These are phyloP conservation scores for Emydura subglobosa DNA, from an alignment of 2,113 vertebrate species.

Conservation along the genomic window DNA sequence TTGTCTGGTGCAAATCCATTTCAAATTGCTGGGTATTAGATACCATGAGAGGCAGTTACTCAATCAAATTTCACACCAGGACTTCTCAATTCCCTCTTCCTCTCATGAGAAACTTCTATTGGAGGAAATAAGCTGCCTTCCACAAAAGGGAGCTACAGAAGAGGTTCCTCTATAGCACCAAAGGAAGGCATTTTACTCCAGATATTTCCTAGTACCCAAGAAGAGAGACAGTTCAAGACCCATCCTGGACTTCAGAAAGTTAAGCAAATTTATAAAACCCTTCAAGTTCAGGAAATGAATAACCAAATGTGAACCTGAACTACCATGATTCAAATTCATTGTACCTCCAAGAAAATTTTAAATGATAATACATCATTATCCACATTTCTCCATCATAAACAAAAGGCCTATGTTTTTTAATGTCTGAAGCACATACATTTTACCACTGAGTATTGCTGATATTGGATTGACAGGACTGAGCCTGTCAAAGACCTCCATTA, in stretches of 20 bases:
- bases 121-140: background rate
- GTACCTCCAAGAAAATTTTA: conserved; percentile 24
- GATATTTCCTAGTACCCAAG: background rate
- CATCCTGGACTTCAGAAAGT: background rate
- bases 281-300: background rate
- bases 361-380: conserved; percentile 48
- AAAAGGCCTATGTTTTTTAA: conserved; percentile 47
- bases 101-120: background rate
- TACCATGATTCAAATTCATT: conserved; percentile 27
- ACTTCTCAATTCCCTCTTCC: background rate
- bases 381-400: conserved; percentile 26
- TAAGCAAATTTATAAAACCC: background rate
- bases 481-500: conserved; percentile 60
- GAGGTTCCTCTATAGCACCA: background rate
- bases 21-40: background rate
- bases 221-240: background rate
- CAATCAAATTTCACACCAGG: background rate
- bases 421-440: conserved; percentile 62
- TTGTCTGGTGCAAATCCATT: background rate
- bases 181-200: background rate
- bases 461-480: conserved; percentile 63
- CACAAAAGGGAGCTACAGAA: background rate
- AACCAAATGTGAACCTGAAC: background rate
- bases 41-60: background rate
- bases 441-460: conserved; percentile 54